Base-by-base conservation (phyloP, 2,888 invertebrate species). In the Andrena minutula region DNA sequence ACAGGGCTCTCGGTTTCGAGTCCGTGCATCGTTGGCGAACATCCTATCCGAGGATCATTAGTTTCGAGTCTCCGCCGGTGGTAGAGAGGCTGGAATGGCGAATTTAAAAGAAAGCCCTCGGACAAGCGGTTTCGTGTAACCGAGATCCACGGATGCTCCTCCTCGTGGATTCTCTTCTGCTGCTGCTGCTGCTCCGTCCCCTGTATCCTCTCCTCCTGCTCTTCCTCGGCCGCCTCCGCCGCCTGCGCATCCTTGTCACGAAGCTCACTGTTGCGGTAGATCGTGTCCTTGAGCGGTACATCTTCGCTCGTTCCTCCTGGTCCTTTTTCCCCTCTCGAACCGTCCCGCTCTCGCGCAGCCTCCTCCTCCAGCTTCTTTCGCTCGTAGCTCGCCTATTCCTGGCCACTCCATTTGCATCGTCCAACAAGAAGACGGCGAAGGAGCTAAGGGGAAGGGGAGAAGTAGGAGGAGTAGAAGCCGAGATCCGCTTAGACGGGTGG, bases 281-380 rank as follows among this genome's bases (percentile, higher is more conserved):
- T 88, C 88, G 85, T 91, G 91, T 89, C 91, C 91, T 91, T 91
- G 91, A 88, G 85, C 89, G 85, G 82, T 83, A 85, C 86, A 87
- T 78, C 81, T 79, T 72, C 77, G 60, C 53, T 84, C 81, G 66
- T 76, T 83, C 86, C 81, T 84, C 79, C 61, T 30, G 51, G 71
- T 89, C 83, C 68, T 79, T 81, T 83, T 75, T 72, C 81, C 69
- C 64, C 58, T 64, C 56, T 77, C 28, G n/a, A 63, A 65, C 63
- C 5, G 26, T 51, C n/a, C 28, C 72, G 58, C 61, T 72, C 73
- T 61, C 60, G 51, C 66, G 68, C 41, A 41, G 41, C 41, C 16
- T 41, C 41, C 12, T 41, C 41, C 41, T 41, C 41, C 16, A 41
- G 58, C 72, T 47, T 79, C 69, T 61, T 78, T 69, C 79, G 75